Conservation (phyloP, 2,113 vertebrate species). For the Pelodiscus sinensis region DNA sequence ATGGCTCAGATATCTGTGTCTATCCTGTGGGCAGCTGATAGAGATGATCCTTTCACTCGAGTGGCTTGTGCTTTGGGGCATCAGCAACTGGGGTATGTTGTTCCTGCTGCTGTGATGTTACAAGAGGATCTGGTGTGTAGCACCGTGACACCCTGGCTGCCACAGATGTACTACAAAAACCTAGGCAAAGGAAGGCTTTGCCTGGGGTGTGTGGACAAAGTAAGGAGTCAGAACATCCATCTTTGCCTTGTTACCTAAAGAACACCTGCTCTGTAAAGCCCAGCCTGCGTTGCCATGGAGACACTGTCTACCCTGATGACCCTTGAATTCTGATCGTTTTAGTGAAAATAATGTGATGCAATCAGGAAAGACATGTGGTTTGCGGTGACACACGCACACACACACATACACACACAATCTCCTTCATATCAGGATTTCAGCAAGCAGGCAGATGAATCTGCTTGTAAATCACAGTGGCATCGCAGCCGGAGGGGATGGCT, state of each 20-base stretch:
- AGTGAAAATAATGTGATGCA: not conserved
- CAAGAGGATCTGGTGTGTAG: not conserved
- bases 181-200: not conserved
- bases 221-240: not conserved
- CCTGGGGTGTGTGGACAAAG: fast-evolving
- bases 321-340: not conserved
- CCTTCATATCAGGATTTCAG: conserved; percentile 11
- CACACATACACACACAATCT: not conserved
- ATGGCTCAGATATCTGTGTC: not conserved
- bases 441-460: not conserved
- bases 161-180: not conserved
- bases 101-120: not conserved
- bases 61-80: not conserved
- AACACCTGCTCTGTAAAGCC: not conserved
- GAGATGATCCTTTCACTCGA: fast-evolving
- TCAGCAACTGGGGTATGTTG: not conserved
- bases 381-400: not conserved
- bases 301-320: not conserved
- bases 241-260: not conserved
- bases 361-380: fast-evolving
- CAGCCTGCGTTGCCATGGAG: not conserved
- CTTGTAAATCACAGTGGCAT: not conserved
- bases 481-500: conserved; percentile 2
- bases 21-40: not conserved
- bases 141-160: not conserved